phyloP scores from a whole-genome alignment of 2,113 vertebrate species.

The Eublepharis macularius region DNA sequence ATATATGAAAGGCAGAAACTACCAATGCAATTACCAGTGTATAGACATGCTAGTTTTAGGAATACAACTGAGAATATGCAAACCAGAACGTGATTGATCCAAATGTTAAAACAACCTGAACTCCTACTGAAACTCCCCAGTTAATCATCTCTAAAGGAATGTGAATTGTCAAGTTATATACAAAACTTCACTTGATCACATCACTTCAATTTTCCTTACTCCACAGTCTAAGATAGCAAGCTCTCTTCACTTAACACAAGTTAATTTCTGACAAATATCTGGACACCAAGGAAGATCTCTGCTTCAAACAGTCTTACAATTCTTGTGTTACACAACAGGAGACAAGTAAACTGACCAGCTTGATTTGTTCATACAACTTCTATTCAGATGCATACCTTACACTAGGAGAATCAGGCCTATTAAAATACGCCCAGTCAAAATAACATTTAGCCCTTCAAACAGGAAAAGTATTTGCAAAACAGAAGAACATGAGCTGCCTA shows the following conservation, averaged over 20 bases:
- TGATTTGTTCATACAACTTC: neutral
- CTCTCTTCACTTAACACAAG: neutral
- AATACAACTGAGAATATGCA: neutral
- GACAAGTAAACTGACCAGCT: neutral
- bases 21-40: too few species aligned
- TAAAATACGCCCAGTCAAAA: neutral
- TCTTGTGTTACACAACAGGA: neutral
- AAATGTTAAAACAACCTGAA: neutral
- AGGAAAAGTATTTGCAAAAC: neutral
- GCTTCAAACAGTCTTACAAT: neutral
- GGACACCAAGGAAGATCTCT: neutral
- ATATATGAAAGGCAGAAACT: too few species aligned
- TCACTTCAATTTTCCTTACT: neutral
- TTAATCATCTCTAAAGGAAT: neutral
- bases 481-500: neutral
- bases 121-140: neutral
- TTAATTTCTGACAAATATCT: neutral
- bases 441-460: neutral
- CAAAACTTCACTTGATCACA: neutral
- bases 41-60: neutral
- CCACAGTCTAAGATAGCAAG: neutral
- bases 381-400: neutral
- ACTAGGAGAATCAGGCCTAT: neutral
- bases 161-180: too few species aligned
- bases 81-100: neutral